Evolutionary conservation across 2,797 vertebrate species (phyloP).

Genomic region (Eulemur mongoz): DNA sequence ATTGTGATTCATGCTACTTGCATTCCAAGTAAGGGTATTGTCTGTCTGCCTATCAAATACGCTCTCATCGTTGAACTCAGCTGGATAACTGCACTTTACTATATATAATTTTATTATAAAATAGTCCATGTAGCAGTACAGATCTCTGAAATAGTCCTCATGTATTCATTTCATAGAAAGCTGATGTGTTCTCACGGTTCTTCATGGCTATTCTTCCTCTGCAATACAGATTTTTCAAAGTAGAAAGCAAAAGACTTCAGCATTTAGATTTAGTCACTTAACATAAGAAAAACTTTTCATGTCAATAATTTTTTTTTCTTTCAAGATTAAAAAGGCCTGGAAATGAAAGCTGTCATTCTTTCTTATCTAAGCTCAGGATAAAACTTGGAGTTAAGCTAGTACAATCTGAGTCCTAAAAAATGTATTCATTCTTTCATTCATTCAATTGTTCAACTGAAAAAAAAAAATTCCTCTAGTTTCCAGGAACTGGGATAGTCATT

Average conservation of each 20-base stretch:
- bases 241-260: not conserved
- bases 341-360: not conserved
- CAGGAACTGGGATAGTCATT: not conserved
- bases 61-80: not conserved
- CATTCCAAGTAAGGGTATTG: not conserved
- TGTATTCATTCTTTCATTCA: not conserved
- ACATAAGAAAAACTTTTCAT: not conserved
- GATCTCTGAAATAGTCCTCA: not conserved
- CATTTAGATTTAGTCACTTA: not conserved
- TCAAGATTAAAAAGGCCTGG: not conserved
- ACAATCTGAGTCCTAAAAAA: not conserved
- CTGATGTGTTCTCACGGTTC: not conserved
- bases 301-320: not conserved
- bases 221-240: not conserved
- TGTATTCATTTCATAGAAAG: not conserved
- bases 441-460: not conserved
- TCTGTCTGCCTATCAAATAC: not conserved
- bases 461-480: not conserved
- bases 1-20: slow-evolving; percentile 14
- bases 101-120: not conserved
- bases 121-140: not conserved
- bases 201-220: not conserved
- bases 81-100: not conserved
- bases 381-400: not conserved
- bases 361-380: not conserved